phyloP scores from a whole-genome alignment of 2,888 invertebrate genomes.

The Callyntrura sp. region DNA sequence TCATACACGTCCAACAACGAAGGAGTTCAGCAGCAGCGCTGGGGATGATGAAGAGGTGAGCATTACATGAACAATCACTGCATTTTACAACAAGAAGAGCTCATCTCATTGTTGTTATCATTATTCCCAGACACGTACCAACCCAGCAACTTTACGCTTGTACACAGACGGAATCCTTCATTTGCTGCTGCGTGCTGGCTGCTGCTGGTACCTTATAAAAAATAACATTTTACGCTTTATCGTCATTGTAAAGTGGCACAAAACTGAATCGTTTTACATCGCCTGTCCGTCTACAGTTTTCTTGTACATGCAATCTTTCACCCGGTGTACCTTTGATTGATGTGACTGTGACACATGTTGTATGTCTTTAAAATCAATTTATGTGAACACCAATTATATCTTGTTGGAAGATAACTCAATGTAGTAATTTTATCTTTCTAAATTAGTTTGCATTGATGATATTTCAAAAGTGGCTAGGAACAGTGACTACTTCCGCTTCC shows the following conservation, averaged over 20 bases:
- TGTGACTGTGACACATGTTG: no score
- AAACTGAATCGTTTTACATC: no score
- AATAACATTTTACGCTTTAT: constrained; percentile 5
- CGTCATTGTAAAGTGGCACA: constrained; percentile 28
- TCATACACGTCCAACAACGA: constrained; percentile 4
- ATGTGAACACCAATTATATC: no score
- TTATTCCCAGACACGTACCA: constrained; percentile 62
- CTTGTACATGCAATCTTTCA: no score
- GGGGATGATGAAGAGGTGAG: constrained; percentile 40
- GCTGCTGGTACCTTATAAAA: constrained; percentile 46
- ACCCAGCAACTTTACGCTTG: constrained; percentile 11
- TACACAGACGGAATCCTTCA: neutral
- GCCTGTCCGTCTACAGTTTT: no score
- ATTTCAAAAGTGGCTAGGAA: no score
- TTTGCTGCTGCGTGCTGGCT: neutral
- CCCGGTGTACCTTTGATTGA: no score
- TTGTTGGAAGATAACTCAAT: no score
- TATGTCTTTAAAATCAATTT: no score
- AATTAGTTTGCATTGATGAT: no score
- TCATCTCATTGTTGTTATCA: constrained; percentile 60
- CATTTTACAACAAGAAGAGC: constrained; percentile 32
- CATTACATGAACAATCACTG: constrained; percentile 61
- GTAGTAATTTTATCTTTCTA: no score
- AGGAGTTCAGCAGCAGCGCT: constrained; percentile 12
- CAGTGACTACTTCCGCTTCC: no score